Base-by-base conservation (phyloP, 2,113 vertebrate genomes). In the Sterna hirundo region DNA sequence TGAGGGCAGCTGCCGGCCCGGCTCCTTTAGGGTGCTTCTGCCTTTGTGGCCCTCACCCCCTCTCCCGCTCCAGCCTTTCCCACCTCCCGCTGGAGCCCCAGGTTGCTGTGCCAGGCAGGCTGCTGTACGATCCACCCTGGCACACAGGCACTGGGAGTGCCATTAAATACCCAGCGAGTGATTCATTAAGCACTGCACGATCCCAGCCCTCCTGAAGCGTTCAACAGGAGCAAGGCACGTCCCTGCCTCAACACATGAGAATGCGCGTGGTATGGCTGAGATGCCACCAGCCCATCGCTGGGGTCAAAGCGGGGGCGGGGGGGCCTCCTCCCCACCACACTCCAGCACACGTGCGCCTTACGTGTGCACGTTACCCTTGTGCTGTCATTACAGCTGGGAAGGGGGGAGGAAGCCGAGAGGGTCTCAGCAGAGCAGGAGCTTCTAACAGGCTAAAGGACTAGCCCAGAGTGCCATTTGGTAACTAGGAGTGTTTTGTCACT, bases 181-280 rank as follows among this genome's bases (percentile, higher is more conserved):
- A 19, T 44, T 36, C 26, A 17, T 69, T 17, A 54, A 55, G 46
- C 70, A 3, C 21, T 3, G 15, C 7, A 1, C 5, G 2, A 19
- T 30, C 8, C 61, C 83, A 47, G 38, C 38, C 5, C 0, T 21
- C 66, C 82, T 12, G 25, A 64, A 40, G 46, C 71, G 44, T 60
- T 34, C 4, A 3, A 15, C 42, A 27, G 61, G 18, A 44, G 14
- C 2, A 16, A 46, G 32, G 20, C 21, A 23, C 0, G 3, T 23
- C 22, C 22, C 29, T 19, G 15, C 42, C 54, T 19, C 4, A 52
- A 38, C 0, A 2, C 29, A 17, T 0, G 21, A 10, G 18, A 42
- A 10, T 0, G 0, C 1, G 5, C 6, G 2, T 23, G 12, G 16
- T 8, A 29, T 2, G 18, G 25, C 47, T 21, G 30, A 0, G 1